phyloP scores from a whole-genome alignment of 2,888 invertebrate genomes.

The Epirrhoe tristata region DNA sequence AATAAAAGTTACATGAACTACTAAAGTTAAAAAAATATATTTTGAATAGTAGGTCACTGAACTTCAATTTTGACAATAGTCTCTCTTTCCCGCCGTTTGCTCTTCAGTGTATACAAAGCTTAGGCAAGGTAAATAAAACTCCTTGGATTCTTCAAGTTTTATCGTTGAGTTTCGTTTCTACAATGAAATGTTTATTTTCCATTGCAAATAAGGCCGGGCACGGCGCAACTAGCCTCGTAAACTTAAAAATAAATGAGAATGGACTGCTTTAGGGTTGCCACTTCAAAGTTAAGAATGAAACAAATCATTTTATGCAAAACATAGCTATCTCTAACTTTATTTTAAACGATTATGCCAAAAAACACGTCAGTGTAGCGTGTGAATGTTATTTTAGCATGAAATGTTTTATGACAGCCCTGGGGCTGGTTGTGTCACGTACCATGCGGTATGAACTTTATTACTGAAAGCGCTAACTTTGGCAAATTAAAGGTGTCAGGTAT shows the following conservation, averaged over 20 bases:
- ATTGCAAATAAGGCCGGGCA: constrained; percentile 37
- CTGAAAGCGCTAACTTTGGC: constrained; percentile 21
- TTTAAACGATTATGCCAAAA: background rate
- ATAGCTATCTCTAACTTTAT: background rate
- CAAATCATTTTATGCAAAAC: background rate
- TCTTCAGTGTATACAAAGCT: constrained; percentile 19
- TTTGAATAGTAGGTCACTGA: constrained; percentile 3
- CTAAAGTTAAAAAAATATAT: no score
- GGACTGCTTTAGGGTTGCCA: constrained; percentile 17
- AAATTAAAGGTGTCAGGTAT: constrained; percentile 30
- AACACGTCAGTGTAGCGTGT: background rate
- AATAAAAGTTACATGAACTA: constrained; percentile 13
- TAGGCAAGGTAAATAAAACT: constrained; percentile 31
- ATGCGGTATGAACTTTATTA: constrained; percentile 23
- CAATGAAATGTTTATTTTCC: constrained; percentile 38
- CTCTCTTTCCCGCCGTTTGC: constrained; percentile 5
- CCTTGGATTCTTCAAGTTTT: constrained; percentile 35
- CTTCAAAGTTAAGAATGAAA: background rate
- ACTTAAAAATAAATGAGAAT: constrained; percentile 36
- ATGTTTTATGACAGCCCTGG: constrained; percentile 8
- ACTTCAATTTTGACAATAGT: constrained; percentile 5
- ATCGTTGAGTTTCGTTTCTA: constrained; percentile 34
- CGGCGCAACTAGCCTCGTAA: constrained; percentile 37
- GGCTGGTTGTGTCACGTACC: constrained; percentile 4
- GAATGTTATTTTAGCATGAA: background rate